Base-by-base conservation (phyloP, 2,113 vertebrate species). In the Mola mola region DNA sequence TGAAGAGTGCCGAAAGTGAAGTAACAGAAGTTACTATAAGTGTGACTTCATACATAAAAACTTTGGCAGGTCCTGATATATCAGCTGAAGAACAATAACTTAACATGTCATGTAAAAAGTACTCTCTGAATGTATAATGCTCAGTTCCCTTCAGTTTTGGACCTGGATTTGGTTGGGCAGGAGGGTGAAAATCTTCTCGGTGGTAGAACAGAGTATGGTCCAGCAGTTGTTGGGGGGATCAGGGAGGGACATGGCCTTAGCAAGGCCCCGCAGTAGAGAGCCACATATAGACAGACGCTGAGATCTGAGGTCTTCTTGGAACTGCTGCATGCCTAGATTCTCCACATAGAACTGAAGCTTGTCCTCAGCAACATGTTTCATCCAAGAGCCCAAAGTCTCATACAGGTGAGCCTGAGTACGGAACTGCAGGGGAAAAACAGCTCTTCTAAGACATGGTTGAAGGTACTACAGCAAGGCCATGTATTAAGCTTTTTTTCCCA, bases 341-440 rank as follows among this genome's bases (percentile, higher is more conserved):
- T 95, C 94, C 36, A 90, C 72, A 33, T 93, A 95, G 17, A 87
- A 84, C 78, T 94, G 92, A 2, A 97, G 85, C 71, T 97, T 98
- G 75, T 99, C 96, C 31, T 95, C 95, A 0, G 94, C 84, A 8
- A 98, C 87, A 0, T 98, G 92, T 70, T 95, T 96, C 93, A 98
- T 94, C 97, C 97, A 99, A 8, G 77, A 29, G 12, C 93, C 80
- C 11, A 94, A 43, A 4, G 87, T 93, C 1, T 60, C 72, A 10
- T 94, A 92, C 59, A 99, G 93, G 62, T 93, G 90, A 41, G 90
- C 90, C 64, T 91, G 90, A 0, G 91, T 93, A 72, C 83, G 89
- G 5, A 68, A 10, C 97, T 99, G 78, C 1, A 28, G 15, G 5
- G 2, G 42, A 43, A 6, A n/a, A n/a, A 17, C 9, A n/a, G 13